These are phyloP conservation scores for Drosophila tsacasi DNA, from an alignment of 1,140 invertebrate species.

Conservation along the genomic window DNA sequence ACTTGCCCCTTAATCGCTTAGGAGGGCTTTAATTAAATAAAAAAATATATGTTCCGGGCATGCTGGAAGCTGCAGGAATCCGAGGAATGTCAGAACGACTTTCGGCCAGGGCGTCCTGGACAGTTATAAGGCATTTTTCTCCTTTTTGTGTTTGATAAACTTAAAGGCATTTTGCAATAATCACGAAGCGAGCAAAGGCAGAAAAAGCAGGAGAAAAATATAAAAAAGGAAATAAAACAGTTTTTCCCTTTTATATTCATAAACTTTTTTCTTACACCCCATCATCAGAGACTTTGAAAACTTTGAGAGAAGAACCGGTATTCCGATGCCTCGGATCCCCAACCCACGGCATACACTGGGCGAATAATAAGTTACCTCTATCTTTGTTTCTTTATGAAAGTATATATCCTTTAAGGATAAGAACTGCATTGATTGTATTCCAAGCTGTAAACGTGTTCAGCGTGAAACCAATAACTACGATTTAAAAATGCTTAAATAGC, in stretches of 20 bases:
- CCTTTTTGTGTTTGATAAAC: constrained; percentile 38
- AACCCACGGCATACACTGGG: background rate
- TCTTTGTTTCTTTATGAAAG: background rate
- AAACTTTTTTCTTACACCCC: constrained; percentile 54
- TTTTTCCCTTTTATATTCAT: constrained; percentile 41
- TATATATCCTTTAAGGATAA: background rate
- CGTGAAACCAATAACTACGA: too few species aligned
- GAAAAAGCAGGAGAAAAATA: constrained; percentile 18
- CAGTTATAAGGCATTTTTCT: constrained; percentile 37
- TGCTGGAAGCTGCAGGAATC: constrained; percentile 30
- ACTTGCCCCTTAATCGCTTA: constrained; percentile 37
- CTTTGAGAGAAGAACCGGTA: constrained; percentile 64
- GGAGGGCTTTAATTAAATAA: constrained; percentile 63
- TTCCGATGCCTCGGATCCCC: constrained; percentile 17
- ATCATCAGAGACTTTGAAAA: constrained; percentile 43
- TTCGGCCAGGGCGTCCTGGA: constrained; percentile 16
- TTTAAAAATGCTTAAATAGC: too few species aligned
- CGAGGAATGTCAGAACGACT: constrained; percentile 28
- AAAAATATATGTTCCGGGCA: constrained; percentile 29
- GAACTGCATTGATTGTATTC: background rate
- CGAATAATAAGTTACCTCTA: background rate
- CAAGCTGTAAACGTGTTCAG: too few species aligned
- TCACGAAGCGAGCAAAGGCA: constrained; percentile 6
- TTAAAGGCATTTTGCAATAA: constrained; percentile 57
- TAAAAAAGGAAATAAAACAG: constrained; percentile 23